phyloP scores from a whole-genome alignment of 1,140 invertebrate genomes.

The Drosophila watanabei region DNA sequence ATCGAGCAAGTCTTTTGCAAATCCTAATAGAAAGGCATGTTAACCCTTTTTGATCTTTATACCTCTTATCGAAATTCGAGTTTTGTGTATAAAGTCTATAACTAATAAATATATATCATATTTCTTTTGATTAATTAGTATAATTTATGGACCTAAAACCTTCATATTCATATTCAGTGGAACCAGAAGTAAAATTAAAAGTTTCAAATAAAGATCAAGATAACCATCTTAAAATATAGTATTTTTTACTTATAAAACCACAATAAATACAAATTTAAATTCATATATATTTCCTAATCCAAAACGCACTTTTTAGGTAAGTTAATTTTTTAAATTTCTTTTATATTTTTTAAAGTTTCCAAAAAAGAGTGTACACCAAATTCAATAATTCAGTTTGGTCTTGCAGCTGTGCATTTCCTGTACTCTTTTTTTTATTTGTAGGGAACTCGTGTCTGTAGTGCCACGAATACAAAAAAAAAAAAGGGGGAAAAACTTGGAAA shows the following conservation, averaged over 20 bases:
- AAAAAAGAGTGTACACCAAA: background rate
- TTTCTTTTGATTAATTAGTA: background rate
- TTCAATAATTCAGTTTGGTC: background rate
- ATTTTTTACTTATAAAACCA: too few species aligned
- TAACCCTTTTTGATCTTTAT: background rate
- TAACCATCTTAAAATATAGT: background rate
- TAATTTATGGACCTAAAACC: background rate
- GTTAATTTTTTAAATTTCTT: background rate
- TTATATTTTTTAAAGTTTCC: too few species aligned
- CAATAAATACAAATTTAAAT: too few species aligned
- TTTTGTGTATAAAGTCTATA: background rate
- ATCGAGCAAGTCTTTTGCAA: background rate
- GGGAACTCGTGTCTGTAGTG: conserved; percentile 70
- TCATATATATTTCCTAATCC: background rate
- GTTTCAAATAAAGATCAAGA: background rate
- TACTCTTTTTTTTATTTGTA: conserved; percentile 50
- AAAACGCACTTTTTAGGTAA: accelerated
- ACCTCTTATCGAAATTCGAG: background rate
- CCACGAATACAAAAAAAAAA: conserved; percentile 22
- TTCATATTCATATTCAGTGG: background rate
- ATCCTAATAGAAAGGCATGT: background rate
- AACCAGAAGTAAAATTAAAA: background rate
- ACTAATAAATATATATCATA: background rate
- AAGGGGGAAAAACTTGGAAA: conserved; percentile 58
- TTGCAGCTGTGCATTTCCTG: conserved; percentile 8